Conservation (phyloP, 2,888 invertebrate genomes). For the Cheilosia scutellata region DNA sequence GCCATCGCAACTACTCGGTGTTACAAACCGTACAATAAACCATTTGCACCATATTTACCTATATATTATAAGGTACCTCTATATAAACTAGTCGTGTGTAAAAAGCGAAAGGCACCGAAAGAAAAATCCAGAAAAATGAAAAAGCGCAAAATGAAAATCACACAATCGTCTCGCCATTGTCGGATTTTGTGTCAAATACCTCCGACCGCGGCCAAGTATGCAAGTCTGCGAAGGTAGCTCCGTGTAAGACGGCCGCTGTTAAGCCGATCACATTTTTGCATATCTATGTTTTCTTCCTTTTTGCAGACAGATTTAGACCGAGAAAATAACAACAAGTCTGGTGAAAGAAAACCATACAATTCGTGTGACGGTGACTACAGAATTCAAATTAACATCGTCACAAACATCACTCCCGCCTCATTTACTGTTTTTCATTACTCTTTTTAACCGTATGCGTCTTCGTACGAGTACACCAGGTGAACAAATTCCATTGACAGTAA, state of each 20-base stretch:
- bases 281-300: slow-evolving; percentile 44
- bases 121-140: slow-evolving; percentile 10
- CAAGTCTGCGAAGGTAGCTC: slow-evolving; percentile 41
- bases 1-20: background rate
- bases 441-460: background rate
- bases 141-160: background rate
- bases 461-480: slow-evolving; percentile 41
- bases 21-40: background rate
- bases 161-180: slow-evolving; percentile 7
- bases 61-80: background rate
- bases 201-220: slow-evolving; percentile 17
- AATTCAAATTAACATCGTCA: slow-evolving; percentile 51
- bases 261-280: slow-evolving; percentile 53
- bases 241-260: slow-evolving; percentile 8
- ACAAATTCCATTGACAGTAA: slow-evolving; percentile 64
- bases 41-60: background rate
- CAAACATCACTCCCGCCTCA: background rate
- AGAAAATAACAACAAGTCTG: slow-evolving; percentile 7
- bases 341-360: slow-evolving; percentile 12
- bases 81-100: too few species aligned
- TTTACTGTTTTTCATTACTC: slow-evolving; percentile 8
- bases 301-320: slow-evolving; percentile 16
- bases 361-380: slow-evolving; percentile 33
- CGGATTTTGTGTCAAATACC: slow-evolving; percentile 27
- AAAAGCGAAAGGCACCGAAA: background rate